phyloP scores from a whole-genome alignment of 2,797 vertebrate species.

The Lutjanus campechanus region DNA sequence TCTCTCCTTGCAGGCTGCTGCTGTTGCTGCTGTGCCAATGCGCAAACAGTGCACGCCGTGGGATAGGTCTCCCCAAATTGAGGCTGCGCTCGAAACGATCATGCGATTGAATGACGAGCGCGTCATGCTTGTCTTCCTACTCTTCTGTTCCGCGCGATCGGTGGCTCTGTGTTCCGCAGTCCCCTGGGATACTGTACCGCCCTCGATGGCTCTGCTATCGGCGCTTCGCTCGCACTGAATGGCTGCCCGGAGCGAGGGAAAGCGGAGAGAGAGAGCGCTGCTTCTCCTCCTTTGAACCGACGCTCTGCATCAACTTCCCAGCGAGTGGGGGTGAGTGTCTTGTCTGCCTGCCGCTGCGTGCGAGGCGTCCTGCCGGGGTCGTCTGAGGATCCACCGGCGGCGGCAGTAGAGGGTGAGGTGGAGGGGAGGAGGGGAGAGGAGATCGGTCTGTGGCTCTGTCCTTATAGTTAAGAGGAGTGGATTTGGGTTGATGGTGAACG shows the following conservation, averaged over 20 bases:
- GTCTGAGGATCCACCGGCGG: slow-evolving; percentile 71
- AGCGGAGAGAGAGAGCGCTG: slow-evolving; percentile 72
- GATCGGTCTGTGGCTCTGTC: slow-evolving; percentile 45
- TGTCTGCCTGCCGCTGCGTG: slow-evolving; percentile 59
- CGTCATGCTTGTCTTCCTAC: slow-evolving; percentile 79
- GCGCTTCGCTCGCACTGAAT: slow-evolving; percentile 89
- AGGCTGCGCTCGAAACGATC: slow-evolving; percentile 78
- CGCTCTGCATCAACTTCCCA: slow-evolving; percentile 81
- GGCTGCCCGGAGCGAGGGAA: slow-evolving; percentile 86
- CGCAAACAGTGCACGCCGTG: slow-evolving; percentile 74
- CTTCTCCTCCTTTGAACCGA: slow-evolving; percentile 77
- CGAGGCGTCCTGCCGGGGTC: slow-evolving; percentile 68
- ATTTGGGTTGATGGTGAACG: slow-evolving; percentile 46
- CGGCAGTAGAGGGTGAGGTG: background rate
- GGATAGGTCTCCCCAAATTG: slow-evolving; percentile 77
- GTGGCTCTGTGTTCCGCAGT: slow-evolving; percentile 84
- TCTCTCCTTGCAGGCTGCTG: slow-evolving; percentile 50
- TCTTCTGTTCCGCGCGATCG: slow-evolving; percentile 72
- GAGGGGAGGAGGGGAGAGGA: slow-evolving; percentile 6
- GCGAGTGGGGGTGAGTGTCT: slow-evolving; percentile 84
- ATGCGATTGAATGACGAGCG: slow-evolving; percentile 81
- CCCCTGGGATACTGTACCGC: slow-evolving; percentile 80
- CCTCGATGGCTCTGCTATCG: slow-evolving; percentile 86
- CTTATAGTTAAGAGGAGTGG: slow-evolving; percentile 35
- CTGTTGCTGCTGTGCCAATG: slow-evolving; percentile 81